Base-by-base conservation (phyloP, 2,797 vertebrate species). In the Mus caroli region DNA sequence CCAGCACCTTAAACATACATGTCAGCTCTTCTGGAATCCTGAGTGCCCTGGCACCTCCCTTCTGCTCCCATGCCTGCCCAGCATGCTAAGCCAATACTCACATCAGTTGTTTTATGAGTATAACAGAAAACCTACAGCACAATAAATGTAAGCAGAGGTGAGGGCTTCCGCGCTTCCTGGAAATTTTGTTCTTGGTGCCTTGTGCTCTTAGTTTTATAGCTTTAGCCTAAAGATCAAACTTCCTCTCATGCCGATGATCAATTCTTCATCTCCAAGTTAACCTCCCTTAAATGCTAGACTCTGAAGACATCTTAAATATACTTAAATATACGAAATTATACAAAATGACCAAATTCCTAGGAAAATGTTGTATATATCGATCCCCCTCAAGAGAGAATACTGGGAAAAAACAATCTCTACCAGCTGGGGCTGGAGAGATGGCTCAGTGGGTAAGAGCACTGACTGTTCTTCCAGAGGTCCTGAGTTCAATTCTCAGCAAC, bases 291-390 rank as follows among this genome's bases (percentile, higher is more conserved):
- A 89, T 77, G 64, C 46, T 19, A 89, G 62, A 62, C 31, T 83
- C 76, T 22, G 31, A 26, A 34, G 31, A 54, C 13, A 85, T 43
- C 37, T 79, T 58, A 80, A 76, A 93, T 76, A 88, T 26, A 93
- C 60, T 5, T 58, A 80, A 76, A 93, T 76, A 88, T 26, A 93
- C 60, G 3, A 77, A 64, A 76, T 43, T 40, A 77, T 40, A 62
- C 50, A 67, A 92, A 95, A 95, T 64, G 19, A 77, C 22, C 60
- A 83, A 52, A n/a, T 75, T 58, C 46, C 46, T 87, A 92, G 56
- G 82, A 67, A 88, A 76, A 76, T 76, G 54, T 46, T 76, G 28
- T 60, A 60, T 37, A 90, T 83, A 52, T 64, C 6, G 67, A 93
- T 6, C 8, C 34, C 6, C 10, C 7, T 82, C 56, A 83, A 43